Base-by-base conservation (phyloP, 2,797 vertebrate species). In the Gallinago solitaria region DNA sequence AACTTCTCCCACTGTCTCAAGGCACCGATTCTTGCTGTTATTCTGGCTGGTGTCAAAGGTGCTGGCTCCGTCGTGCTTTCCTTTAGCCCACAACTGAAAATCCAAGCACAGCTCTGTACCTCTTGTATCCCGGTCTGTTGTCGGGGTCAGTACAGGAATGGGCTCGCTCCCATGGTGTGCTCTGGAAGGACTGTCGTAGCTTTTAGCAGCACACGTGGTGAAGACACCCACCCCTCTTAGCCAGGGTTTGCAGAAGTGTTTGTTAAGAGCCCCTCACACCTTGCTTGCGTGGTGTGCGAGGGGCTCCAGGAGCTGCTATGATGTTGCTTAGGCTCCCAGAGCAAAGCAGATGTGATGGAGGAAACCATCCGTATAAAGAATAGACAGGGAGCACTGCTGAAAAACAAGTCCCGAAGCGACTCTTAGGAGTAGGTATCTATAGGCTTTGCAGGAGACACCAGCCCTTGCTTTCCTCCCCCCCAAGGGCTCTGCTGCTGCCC, bases 131-230 rank as follows among this genome's bases (percentile, higher is more conserved):
- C 11, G 24, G 5, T 27, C 21, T n/a, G 24, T 21, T 20, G 25
- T 3, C 23, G 16, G 64, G 37, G 37, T 63, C 10, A 0, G 41
- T 11, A 1, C 15, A 2, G 2, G 16, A 39, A 12, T 5, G 30
- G 13, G 4, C 1, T 1, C 0, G 3, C 12, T 7, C n/a, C 41
- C 43, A 9, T 0, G 5, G 30, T 5, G 0, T 4, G 12, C 21
- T 35, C 65, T 41, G 48, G 30, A 33, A 51, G 39, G 57, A 5
- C 24, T 14, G 8, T 5, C 0, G 0, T 3, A 10, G 12, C 27
- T 61, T 56, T 23, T 23, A 57, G 78, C 48, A 53, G 61, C 19
- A 1, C 0, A 4, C 5, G 37, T 3, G 37, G 6, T 45, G 69
- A 27, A 37, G 39, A 39, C 10, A 10, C n/a, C 7, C 15, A 11